Evolutionary conservation across 2,797 vertebrate genomes (phyloP).

Genomic region (Enteromius paludinosus): DNA sequence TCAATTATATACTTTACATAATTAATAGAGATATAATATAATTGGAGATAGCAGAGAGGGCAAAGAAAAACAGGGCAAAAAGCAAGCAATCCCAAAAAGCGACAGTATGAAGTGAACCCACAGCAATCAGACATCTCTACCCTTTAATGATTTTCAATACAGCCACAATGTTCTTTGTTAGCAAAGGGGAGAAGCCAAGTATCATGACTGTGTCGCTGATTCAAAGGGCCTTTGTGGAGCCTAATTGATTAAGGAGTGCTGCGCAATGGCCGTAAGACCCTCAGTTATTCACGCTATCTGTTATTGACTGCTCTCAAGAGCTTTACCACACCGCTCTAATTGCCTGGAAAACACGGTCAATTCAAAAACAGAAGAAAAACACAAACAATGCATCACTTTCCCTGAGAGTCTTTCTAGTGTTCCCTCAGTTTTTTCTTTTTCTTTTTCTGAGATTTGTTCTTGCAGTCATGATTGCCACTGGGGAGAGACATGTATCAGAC

Average conservation of each 20-base stretch:
- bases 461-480: not conserved
- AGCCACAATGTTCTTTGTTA: conserved; percentile 11
- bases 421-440: not conserved
- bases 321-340: conserved; percentile 39
- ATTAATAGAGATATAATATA: too few species aligned
- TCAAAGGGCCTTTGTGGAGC: conserved; percentile 46
- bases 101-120: not conserved
- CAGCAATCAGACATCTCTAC: not conserved
- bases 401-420: not conserved
- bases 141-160: conserved; percentile 27
- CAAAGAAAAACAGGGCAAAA: not conserved
- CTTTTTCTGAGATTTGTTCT: conserved; percentile 7
- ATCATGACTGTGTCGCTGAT: conserved; percentile 29
- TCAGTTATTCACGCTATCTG: conserved; percentile 27
- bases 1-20: not conserved
- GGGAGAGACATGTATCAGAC: not conserved
- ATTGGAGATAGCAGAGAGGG: not conserved
- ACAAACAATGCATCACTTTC: conserved; percentile 25
- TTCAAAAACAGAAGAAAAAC: conserved; percentile 15
- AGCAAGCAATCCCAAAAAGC: not conserved
- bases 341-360: conserved; percentile 41
- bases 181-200: conserved; percentile 28
- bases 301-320: conserved; percentile 48
- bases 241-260: conserved; percentile 50
- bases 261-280: conserved; percentile 18